Evolutionary conservation across 2,888 invertebrate species (phyloP), one percentile per base, ranked within the genome.

Genomic region (Andrena bicolor): DNA sequence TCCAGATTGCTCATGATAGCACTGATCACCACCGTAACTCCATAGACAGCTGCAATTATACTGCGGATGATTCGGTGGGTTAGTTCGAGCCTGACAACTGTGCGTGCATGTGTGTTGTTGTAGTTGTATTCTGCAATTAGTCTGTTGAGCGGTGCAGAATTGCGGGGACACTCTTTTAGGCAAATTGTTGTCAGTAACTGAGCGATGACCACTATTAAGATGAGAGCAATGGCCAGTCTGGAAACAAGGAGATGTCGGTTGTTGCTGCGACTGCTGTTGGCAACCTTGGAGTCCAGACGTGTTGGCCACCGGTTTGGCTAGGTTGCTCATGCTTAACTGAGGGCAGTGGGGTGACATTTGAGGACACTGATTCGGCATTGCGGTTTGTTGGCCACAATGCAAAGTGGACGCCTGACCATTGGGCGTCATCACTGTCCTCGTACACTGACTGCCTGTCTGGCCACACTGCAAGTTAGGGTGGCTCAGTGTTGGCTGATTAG

Each of bases 21-120:
- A 95, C 64, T 95, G 94, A 76, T 95, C 94, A 77, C 94, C 94
- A 71, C 94, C 94, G 66, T 95, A 95, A 70, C 95, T 95, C 79
- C 95, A 95, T 76, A 95, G 95, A 26, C 93, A 94, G 51, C 89
- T 89, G 70, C 93, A 93, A 1, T 74, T 87, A 41, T 90, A 90
- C 26, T 86, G 90, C 23, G 89, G 88, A 16, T 82, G 87, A 26
- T 73, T 86, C 0, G 88, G 82, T 5, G 80, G 86, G 75, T 88
- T 86, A 23, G 53, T 81, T 30, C 87, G 84, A 0, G 82, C 70
- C 64, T 90, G 88, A 65, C 92, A 88, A 53, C 84, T 83, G 58
- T 92, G 91, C 4, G 84, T 71, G 69, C 89, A 90, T 10, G 88
- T 85, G 49, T 89, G 90, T 7, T 85, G 85, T 51, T 86, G 90